Conservation (phyloP, 2,113 vertebrate genomes). For the Dasyurus viverrinus region DNA sequence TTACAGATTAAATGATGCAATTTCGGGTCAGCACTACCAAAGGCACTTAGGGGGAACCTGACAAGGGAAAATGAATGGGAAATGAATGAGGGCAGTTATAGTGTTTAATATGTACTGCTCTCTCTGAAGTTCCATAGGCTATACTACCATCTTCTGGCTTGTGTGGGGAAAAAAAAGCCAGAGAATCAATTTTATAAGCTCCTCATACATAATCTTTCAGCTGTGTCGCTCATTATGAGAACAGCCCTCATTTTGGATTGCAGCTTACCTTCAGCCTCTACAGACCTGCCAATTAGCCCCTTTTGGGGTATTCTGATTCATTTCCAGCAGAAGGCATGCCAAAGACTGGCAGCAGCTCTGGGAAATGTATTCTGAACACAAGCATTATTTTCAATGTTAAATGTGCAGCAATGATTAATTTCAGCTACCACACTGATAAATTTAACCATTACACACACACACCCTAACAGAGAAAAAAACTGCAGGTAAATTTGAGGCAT, state of each 20-base stretch:
- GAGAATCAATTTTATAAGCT: constrained; percentile 71
- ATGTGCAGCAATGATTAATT: accelerated
- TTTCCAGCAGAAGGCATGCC: constrained; percentile 37
- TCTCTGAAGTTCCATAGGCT: constrained; percentile 67
- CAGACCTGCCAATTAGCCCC: constrained; percentile 62
- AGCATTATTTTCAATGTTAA: not conserved
- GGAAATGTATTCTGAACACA: not conserved
- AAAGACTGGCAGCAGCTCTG: constrained; percentile 25
- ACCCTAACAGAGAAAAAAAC: not conserved
- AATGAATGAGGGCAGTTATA: constrained; percentile 56
- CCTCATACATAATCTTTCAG: constrained; percentile 61
- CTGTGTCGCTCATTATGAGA: constrained; percentile 69
- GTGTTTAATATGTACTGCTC: constrained; percentile 9
- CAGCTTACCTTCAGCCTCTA: constrained; percentile 64
- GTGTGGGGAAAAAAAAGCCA: constrained; percentile 35
- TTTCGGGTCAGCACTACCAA: constrained; percentile 77
- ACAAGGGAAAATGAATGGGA: constrained; percentile 71
- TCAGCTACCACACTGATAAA: not conserved
- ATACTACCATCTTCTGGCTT: constrained; percentile 85
- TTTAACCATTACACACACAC: not conserved
- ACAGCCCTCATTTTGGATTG: constrained; percentile 62
- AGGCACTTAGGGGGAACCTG: constrained; percentile 58
- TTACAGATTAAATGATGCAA: constrained; percentile 78
- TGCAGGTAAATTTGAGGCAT: accelerated
- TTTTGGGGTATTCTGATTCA: constrained; percentile 51